Conservation (phyloP, 2,888 invertebrate species). For the Heliconius ethilla region DNA sequence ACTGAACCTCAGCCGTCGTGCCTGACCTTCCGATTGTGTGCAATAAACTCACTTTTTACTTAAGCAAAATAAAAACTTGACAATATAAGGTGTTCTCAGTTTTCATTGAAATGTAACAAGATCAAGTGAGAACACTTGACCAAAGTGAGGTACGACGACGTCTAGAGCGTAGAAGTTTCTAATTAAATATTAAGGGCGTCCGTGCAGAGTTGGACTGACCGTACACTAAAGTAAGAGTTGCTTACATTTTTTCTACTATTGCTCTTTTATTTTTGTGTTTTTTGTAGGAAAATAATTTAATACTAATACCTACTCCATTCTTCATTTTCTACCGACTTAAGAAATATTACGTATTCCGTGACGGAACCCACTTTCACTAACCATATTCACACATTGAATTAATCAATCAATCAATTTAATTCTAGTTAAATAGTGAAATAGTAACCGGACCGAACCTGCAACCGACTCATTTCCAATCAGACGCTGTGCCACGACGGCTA, state of each 20-base stretch:
- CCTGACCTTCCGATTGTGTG: neutral
- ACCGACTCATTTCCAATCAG: neutral
- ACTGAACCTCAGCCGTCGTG: neutral
- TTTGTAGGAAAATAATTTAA: neutral
- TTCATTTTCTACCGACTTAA: neutral
- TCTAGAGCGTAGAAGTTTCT: constrained; percentile 62
- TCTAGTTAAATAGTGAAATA: neutral
- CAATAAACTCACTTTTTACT: constrained; percentile 11
- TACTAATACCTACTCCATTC: neutral
- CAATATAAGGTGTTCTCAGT: too few relatives aligned
- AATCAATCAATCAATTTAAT: neutral
- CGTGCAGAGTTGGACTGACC: constrained; percentile 51
- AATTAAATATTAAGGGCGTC: constrained; percentile 71
- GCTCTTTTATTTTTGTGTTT: neutral
- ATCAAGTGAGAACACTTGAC: constrained; percentile 55
- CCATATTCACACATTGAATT: too few relatives aligned
- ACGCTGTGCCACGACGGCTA: neutral
- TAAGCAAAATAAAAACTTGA: neutral
- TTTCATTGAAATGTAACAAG: constrained; percentile 58
- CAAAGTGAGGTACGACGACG: constrained; percentile 51
- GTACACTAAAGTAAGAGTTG: constrained; percentile 6
- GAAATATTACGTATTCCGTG: neutral
- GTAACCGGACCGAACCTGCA: neutral
- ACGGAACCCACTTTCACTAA: neutral
- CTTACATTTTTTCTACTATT: neutral